A percentile compares a stretch with the other conserved stretches of the same genome.
Conservation (phyloP, 1,140 invertebrate genomes). For the Colletes gigas region DNA sequence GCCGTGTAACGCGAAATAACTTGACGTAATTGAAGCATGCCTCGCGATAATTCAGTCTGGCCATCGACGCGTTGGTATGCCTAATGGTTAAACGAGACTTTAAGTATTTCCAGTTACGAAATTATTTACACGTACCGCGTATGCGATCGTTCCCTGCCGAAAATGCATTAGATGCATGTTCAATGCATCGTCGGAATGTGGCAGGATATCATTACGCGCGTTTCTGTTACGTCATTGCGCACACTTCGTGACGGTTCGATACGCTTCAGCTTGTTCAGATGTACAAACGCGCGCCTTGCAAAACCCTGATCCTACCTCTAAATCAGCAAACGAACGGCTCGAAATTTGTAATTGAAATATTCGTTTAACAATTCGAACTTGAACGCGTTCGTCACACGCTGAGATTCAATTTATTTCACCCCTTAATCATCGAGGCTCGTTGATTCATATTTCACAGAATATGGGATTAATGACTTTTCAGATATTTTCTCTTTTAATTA, state of each 20-base stretch:
- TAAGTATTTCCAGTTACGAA: conserved; percentile 29
- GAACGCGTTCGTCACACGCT: neutral
- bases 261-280: conserved; percentile 33
- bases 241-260: conserved; percentile 46
- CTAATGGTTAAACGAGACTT: neutral
- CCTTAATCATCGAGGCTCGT: no score
- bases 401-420: no score
- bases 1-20: neutral
- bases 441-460: no score
- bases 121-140: conserved; percentile 14
- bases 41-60: neutral
- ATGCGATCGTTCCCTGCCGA: neutral
- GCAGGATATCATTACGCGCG: conserved; percentile 40
- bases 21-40: neutral
- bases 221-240: conserved; percentile 39
- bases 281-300: conserved; percentile 35
- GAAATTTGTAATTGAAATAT: conserved; percentile 21
- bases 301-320: conserved; percentile 25
- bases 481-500: no score
- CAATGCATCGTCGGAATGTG: conserved; percentile 35
- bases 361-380: conserved; percentile 1
- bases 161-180: conserved; percentile 28
- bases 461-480: no score
- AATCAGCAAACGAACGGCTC: conserved; percentile 21
- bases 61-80: neutral